phyloP scores from a whole-genome alignment of 2,113 vertebrate genomes.

The Vidua macroura region DNA sequence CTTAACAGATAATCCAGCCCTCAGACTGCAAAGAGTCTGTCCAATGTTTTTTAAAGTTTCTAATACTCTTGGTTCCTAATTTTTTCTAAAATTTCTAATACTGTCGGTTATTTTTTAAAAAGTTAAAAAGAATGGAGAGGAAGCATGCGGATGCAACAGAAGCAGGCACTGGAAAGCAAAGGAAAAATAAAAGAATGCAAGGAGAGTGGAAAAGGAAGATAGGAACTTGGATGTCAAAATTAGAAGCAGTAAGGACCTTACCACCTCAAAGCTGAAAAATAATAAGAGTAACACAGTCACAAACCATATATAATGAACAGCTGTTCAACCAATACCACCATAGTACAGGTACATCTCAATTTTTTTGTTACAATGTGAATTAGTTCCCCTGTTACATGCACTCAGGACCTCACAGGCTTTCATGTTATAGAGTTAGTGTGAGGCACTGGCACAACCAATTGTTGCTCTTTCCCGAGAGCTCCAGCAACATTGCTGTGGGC shows the following conservation, averaged over 20 bases:
- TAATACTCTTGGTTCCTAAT: neutral
- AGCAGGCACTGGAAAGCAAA: neutral
- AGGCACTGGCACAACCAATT: neutral
- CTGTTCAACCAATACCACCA: neutral
- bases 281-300: neutral
- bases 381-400: neutral
- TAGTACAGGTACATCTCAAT: neutral
- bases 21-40: neutral
- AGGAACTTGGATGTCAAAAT: neutral
- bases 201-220: neutral
- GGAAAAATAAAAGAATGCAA: neutral
- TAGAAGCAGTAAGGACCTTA: neutral
- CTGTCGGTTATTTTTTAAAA: neutral
- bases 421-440: rapidly evolving
- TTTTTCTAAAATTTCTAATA: neutral
- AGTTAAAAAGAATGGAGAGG: neutral
- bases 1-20: neutral
- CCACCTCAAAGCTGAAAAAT: neutral
- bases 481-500: neutral
- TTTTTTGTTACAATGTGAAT: neutral
- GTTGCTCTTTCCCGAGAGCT: neutral
- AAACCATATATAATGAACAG: neutral
- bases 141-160: too few species aligned
- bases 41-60: neutral
- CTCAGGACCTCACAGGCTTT: neutral